Conservation (phyloP, 2,888 invertebrate species). For the Platypus cylindrus region DNA sequence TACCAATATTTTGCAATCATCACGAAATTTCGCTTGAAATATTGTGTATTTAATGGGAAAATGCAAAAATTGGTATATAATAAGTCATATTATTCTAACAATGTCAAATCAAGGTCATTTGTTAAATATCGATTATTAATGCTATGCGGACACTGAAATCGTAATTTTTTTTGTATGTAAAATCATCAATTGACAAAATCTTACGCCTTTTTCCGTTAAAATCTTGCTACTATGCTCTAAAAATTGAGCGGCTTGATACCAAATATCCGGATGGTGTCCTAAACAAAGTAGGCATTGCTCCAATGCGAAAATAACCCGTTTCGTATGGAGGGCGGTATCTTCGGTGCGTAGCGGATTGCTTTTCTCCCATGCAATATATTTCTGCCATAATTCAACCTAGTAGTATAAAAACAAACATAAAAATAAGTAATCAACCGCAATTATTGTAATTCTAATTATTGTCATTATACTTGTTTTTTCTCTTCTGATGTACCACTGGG, state of each 20-base stretch:
- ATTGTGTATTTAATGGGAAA: no score
- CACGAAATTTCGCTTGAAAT: no score
- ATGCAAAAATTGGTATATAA: no score
- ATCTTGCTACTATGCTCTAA: slow-evolving; percentile 89
- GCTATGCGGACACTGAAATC: neutral
- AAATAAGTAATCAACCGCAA: no score
- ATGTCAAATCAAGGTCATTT: no score
- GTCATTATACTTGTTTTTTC: slow-evolving; percentile 63
- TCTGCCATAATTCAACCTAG: slow-evolving; percentile 98
- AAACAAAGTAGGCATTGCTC: slow-evolving; percentile 94
- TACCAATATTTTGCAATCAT: no score
- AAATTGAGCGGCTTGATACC: slow-evolving; percentile 98
- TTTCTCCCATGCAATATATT: slow-evolving; percentile 95
- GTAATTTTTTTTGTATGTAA: no score
- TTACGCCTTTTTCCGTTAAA: slow-evolving; percentile 86
- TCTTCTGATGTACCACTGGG: slow-evolving; percentile 84
- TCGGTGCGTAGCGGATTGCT: slow-evolving; percentile 92
- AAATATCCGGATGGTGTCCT: slow-evolving; percentile 96
- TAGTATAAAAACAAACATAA: no score
- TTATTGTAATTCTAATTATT: no score
- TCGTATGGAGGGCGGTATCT: slow-evolving; percentile 85
- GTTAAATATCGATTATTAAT: neutral
- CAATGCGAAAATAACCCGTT: slow-evolving; percentile 95
- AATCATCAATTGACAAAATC: no score
- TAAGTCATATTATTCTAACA: no score